Evolutionary conservation across 2,797 vertebrate species (phyloP).

Genomic region (Characodon lateralis): DNA sequence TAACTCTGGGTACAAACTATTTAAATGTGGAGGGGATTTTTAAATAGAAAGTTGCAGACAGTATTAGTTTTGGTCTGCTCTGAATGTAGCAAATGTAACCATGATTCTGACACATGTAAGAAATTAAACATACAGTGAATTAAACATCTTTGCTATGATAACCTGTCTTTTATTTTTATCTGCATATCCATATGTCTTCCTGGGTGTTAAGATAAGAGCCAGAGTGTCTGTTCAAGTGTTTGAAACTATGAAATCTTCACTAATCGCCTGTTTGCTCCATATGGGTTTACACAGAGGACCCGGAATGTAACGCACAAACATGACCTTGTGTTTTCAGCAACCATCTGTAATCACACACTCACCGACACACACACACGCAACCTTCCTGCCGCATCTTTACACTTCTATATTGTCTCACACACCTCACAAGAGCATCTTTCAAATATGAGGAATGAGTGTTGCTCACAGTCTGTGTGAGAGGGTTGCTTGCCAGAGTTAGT

Average conservation of each 20-base stretch:
- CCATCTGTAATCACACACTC: constrained; percentile 41
- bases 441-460: constrained; percentile 37
- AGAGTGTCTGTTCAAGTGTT: not conserved
- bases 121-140: not conserved
- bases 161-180: not conserved
- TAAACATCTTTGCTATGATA: not conserved
- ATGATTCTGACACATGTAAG: too few relatives aligned
- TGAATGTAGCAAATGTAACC: too few relatives aligned
- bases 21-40: too few relatives aligned
- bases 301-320: constrained; percentile 66
- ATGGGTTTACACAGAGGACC: constrained; percentile 37
- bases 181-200: not conserved
- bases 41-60: too few relatives aligned
- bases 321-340: constrained; percentile 58
- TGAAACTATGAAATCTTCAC: not conserved
- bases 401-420: constrained; percentile 60
- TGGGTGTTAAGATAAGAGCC: not conserved
- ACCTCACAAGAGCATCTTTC: constrained; percentile 61
- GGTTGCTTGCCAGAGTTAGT: constrained; percentile 18
- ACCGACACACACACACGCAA: constrained; percentile 25
- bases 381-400: constrained; percentile 59
- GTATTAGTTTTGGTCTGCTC: too few relatives aligned
- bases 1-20: too few relatives aligned
- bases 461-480: constrained; percentile 16
- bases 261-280: constrained; percentile 3